Conservation (phyloP, 1,140 invertebrate species). For the Euschistus heros region DNA sequence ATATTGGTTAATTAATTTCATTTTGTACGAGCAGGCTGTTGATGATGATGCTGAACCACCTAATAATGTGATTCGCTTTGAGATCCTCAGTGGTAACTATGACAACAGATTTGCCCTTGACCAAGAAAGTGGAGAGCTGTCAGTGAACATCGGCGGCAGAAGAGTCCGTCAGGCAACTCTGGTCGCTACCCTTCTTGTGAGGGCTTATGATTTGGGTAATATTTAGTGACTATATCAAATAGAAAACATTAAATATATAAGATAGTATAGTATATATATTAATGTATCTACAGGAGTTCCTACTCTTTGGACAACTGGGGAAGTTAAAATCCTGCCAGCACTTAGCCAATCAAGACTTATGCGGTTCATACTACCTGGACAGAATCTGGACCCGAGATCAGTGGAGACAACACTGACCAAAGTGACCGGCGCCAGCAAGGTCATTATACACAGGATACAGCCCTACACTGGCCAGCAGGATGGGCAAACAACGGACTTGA, state of each 20-base stretch:
- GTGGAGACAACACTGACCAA: constrained; percentile 59
- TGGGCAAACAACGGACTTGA: constrained; percentile 39
- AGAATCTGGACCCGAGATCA: constrained; percentile 49
- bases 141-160: constrained; percentile 23
- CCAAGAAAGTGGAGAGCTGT: constrained; percentile 45
- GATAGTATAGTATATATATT: not conserved
- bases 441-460: constrained; percentile 59
- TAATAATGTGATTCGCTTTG: constrained; percentile 76
- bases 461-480: constrained; percentile 44
- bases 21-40: constrained; percentile 42
- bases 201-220: constrained; percentile 65
- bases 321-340: constrained; percentile 55
- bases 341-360: constrained; percentile 56
- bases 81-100: constrained; percentile 67
- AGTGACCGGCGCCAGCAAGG: constrained; percentile 57
- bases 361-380: constrained; percentile 63
- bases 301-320: constrained; percentile 50
- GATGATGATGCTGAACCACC: constrained; percentile 74
- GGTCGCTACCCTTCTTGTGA: constrained; percentile 46
- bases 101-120: constrained; percentile 70
- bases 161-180: constrained; percentile 22
- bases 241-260: not conserved
- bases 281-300: constrained; percentile 45
- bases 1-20: constrained; percentile 16
- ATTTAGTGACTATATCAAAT: not conserved